Base-by-base conservation (phyloP, 1,140 invertebrate genomes). In the Caenorhabditis latens region DNA sequence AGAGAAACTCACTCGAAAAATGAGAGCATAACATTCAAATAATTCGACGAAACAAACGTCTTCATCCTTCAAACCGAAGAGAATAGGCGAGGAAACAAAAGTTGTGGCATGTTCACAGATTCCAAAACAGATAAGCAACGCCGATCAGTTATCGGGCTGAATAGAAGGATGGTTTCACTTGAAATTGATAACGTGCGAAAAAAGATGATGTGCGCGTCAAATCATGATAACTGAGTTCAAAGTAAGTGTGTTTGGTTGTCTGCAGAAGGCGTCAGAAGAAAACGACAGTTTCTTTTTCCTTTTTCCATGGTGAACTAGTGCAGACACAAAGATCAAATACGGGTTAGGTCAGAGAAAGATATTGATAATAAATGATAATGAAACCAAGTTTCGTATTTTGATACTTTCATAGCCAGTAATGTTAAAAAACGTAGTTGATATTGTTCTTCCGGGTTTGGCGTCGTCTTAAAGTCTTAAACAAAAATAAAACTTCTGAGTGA, bases 251-350 rank as follows among this genome's bases (percentile, higher is more conserved):
- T n/a, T 58, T 16, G 57, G n/a, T 7, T 63, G 65, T 71, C 65
- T 71, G 65, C 65, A 71, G 42, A 71, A 71, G 65, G 65, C 42
- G 65, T 71, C n/a, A 63, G n/a, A 32, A 32, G 57, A 63, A 63
- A 32, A 11, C 11, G 50, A 53, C 13, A 53, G 50, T 14, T 14
- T 53, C 21, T 32, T 21, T 32, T 32, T 8, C 14, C 57, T 21
- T 58, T n/a, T 42, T 21, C 57, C 32, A 32, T 32, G 32, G 32
- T 63, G 8, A 32, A 40, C 46, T 63, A 71, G 65, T 71, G 42
- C 65, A 71, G 65, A 71, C 19, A 71, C 65, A 71, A 71, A 71
- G 65, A 71, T 71, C 65, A 71, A 71, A 46, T 32, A 65, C 32
- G 32, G 57, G 61, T 65, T 65, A 65, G 61, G 42, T 43, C 14